Base-by-base conservation (phyloP, 2,797 vertebrate species). In the Neoniphon sammara region DNA sequence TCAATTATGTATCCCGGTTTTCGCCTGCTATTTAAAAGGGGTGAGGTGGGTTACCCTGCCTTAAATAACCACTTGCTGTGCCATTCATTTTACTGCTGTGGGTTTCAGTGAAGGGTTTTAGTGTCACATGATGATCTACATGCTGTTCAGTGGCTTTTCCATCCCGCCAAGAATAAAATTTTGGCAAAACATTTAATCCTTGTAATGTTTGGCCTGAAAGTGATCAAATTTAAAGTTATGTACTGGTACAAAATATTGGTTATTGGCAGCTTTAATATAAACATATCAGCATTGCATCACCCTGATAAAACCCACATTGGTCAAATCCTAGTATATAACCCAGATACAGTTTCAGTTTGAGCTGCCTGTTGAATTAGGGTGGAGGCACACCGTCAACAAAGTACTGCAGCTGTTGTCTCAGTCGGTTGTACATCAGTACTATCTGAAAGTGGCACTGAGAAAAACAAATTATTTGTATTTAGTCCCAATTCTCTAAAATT, bases 91-190 rank as follows among this genome's bases (percentile, higher is more conserved):
- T 42, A 60, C 84, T 73, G 9, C 36, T 61, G 25, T 69, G 39
- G 17, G 30, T 75, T 62, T 68, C 30, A 25, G 53, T 67, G 56
- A 82, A 63, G 59, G 0, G 39, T 68, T 62, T 78, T 59, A 73
- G 25, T 70, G 56, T 63, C 64, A 27, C 10, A 18, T 20, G 12
- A 18, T 70, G 56, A 61, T 54, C 44, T 54, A 54, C 68, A 58
- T n/a, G 42, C 34, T 36, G 34, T 36, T 71, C 34, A 62, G 57
- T 27, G 76, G 46, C 56, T 47, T 77, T 80, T 46, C 50, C 53
- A 27, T 56, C 17, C 64, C 77, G 70, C 79, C 71, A 81, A 60
- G 46, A 80, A 65, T 66, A 65, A 68, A 80, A 79, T 78, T 84
- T 55, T 65, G 44, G 10, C 7, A n/a, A 66, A 77, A 77, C 78